Evolutionary conservation across 2,113 vertebrate species (phyloP), one percentile per base, ranked within the genome.

Genomic region (Glareola pratincola): DNA sequence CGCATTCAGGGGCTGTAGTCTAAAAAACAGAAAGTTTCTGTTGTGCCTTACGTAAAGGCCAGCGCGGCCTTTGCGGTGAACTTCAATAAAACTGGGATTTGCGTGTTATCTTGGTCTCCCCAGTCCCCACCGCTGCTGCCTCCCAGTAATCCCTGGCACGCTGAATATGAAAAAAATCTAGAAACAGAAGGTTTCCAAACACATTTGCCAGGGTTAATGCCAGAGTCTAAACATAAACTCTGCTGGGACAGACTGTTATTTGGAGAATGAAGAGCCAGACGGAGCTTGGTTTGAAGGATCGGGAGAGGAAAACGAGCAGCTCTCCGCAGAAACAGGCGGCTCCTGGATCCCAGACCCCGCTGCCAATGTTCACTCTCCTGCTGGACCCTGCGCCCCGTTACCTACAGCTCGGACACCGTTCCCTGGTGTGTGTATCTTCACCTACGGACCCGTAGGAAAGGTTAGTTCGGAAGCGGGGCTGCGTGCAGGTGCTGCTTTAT

Each of bases 391-490:
- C 7, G 37, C 39, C 53, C 23, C 4, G 1, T 19, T 56, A 10
- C 3, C 45, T 22, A 0, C 30, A 12, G 29, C 50, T 9, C 4
- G 37, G 71, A 21, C 22, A 2, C 66, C 5, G 2, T 12, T 18
- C 6, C 56, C 54, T 34, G 48, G 34, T 69, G 15, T 0, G 24
- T 45, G 9, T 20, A 3, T 14, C 23, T 36, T 57, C 9, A 1
- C 1, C 10, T 32, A 3, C 8, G 3, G 18, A 22, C 24, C 36
- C 41, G 4, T 37, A 12, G n/a, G 39, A 41, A 37, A 41, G 1
- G 3, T 6, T 16, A 17, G 15, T 14, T 54, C 2, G 3, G 37
- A 6, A 16, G 18, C 1, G 36, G 43, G 41, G 43, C 16, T 1
- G 6, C 2, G 24, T 32, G 3, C 11, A 4, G 39, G 74, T 3